Conservation (phyloP, 2,113 vertebrate genomes). For the Hylia prasina region DNA sequence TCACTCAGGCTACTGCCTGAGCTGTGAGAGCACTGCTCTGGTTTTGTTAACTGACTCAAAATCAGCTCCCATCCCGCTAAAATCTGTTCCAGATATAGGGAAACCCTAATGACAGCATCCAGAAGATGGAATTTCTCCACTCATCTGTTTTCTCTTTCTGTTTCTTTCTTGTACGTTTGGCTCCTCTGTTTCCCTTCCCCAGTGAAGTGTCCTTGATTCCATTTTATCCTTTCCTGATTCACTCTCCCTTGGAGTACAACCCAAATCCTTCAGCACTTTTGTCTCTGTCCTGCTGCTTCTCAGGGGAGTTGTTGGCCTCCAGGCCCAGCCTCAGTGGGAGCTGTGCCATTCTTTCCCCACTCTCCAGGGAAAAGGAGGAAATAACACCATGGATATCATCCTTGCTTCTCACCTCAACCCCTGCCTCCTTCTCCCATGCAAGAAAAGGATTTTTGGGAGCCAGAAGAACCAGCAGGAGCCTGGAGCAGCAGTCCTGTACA, state of each 20-base stretch:
- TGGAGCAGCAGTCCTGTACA: background rate
- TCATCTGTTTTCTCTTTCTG: background rate
- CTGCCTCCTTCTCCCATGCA: background rate
- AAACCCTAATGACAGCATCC: background rate
- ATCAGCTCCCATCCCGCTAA: background rate
- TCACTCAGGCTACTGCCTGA: background rate
- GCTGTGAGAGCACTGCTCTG: background rate
- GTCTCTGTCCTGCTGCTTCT: background rate
- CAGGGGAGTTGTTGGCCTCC: background rate
- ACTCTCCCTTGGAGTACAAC: background rate
- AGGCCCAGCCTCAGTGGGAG: background rate
- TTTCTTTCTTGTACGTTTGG: background rate
- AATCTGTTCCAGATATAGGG: background rate
- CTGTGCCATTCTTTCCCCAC: background rate
- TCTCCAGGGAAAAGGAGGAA: background rate
- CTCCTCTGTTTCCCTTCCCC: background rate
- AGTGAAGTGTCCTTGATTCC: background rate
- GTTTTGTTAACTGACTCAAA: background rate
- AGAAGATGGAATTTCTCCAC: background rate
- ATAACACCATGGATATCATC: background rate
- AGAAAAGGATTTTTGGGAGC: background rate
- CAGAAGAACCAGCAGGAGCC: background rate
- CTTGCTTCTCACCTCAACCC: background rate
- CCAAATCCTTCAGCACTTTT: background rate
- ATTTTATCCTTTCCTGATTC: background rate